Conservation (phyloP, 2,113 vertebrate genomes). For the Corythaeola cristata region DNA sequence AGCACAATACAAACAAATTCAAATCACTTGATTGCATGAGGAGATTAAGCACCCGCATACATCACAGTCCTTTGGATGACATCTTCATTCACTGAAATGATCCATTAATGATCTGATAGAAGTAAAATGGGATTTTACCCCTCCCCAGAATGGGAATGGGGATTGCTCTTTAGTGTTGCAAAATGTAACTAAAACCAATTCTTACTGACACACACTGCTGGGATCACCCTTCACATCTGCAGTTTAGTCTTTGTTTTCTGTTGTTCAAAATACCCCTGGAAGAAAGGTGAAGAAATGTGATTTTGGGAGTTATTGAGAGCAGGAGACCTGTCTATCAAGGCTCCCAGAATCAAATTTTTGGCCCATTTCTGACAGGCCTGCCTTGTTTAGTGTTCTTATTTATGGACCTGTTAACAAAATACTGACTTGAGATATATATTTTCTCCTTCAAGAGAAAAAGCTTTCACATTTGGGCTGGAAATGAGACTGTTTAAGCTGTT, state of each 20-base stretch:
- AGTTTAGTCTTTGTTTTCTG: background rate
- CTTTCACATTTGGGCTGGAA: constrained; percentile 21
- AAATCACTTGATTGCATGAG: background rate
- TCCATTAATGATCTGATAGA: background rate
- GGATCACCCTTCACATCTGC: background rate
- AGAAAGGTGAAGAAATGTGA: background rate
- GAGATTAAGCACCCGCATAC: background rate
- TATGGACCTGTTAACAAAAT: constrained; percentile 33
- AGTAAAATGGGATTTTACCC: background rate
- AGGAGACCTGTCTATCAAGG: background rate
- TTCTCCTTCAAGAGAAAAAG: constrained; percentile 13
- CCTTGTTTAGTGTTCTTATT: constrained; percentile 24
- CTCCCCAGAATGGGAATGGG: background rate
- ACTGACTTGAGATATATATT: background rate
- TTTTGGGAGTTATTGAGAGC: background rate
- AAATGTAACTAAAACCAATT: background rate
- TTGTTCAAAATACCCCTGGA: background rate
- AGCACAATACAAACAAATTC: background rate
- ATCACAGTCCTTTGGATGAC: background rate
- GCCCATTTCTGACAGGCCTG: background rate
- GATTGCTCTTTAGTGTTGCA: background rate
- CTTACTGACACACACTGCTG: background rate
- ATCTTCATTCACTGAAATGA: background rate
- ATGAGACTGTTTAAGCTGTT: constrained; percentile 18
- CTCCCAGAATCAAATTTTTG: background rate